phyloP scores from a whole-genome alignment of 2,113 vertebrate species.

The Pionites leucogaster region DNA sequence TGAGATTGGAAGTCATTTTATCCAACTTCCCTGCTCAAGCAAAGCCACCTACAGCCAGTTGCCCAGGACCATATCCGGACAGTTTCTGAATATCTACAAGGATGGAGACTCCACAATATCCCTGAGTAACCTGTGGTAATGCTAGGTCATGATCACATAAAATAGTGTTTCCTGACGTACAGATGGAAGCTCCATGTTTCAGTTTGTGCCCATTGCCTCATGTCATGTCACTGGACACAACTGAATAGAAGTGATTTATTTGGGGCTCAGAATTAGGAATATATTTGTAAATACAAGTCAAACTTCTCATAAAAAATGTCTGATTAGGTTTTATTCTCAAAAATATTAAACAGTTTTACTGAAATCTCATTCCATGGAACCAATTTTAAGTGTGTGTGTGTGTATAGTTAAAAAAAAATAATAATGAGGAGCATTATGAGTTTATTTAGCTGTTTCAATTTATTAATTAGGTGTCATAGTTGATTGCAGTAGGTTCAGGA shows the following conservation, averaged over 20 bases:
- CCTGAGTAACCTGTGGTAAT: not conserved
- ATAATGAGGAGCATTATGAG: not conserved
- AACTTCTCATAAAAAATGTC: not conserved
- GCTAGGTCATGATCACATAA: not conserved
- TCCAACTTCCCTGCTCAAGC: not conserved
- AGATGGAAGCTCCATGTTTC: not conserved
- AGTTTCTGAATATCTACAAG: not conserved
- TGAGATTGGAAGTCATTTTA: not conserved
- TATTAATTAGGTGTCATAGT: constrained; percentile 50
- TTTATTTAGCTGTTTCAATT: constrained; percentile 18
- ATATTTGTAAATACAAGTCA: not conserved
- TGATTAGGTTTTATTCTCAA: not conserved
- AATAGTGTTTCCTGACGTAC: not conserved
- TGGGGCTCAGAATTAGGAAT: not conserved
- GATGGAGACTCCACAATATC: not conserved
- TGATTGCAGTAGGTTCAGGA: not conserved
- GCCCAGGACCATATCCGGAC: not conserved
- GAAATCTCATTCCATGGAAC: not conserved
- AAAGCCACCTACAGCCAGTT: not conserved
- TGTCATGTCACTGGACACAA: not conserved
- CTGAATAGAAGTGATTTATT: not conserved
- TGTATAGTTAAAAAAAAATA: not conserved
- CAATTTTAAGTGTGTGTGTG: not conserved
- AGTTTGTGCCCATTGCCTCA: not conserved
- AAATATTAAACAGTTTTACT: not conserved